phyloP scores from a whole-genome alignment of 2,113 vertebrate species.

The Serranochromis macrocephalus region DNA sequence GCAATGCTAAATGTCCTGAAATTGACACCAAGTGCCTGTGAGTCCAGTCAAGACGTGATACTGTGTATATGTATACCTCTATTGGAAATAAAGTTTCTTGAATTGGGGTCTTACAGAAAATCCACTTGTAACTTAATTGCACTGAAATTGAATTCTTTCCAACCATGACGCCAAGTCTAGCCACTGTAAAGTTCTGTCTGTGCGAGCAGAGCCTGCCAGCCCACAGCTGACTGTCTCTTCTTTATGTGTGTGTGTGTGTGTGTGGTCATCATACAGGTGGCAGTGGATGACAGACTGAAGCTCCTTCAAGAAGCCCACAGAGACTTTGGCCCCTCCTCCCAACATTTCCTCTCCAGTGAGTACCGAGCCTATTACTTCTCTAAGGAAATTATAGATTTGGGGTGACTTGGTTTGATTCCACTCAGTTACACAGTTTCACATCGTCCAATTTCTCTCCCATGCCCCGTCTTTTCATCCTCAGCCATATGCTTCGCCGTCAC shows the following conservation, averaged over 20 bases:
- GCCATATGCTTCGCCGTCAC: background rate
- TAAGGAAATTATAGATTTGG: background rate
- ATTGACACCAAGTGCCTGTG: background rate
- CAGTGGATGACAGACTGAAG: conserved; percentile 88
- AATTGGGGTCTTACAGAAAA: background rate
- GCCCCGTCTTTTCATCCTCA: background rate
- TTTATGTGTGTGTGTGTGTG: background rate
- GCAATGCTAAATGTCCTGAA: background rate
- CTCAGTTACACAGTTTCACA: background rate
- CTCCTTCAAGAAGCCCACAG: conserved; percentile 89
- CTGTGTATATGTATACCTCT: background rate
- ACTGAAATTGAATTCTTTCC: background rate
- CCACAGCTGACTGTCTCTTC: background rate
- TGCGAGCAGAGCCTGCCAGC: background rate
- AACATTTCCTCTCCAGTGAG: conserved; percentile 96
- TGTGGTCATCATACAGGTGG: conserved; percentile 70
- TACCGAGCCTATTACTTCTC: conserved; percentile 19
- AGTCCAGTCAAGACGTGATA: background rate
- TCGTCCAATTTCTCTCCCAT: background rate
- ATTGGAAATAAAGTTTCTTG: background rate
- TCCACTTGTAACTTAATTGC: background rate
- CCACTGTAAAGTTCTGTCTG: background rate
- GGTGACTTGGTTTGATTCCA: background rate
- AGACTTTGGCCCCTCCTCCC: conserved; percentile 91
- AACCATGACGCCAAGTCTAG: background rate